Conservation (phyloP, 2,888 invertebrate genomes). For the Abrostola triplasia region DNA sequence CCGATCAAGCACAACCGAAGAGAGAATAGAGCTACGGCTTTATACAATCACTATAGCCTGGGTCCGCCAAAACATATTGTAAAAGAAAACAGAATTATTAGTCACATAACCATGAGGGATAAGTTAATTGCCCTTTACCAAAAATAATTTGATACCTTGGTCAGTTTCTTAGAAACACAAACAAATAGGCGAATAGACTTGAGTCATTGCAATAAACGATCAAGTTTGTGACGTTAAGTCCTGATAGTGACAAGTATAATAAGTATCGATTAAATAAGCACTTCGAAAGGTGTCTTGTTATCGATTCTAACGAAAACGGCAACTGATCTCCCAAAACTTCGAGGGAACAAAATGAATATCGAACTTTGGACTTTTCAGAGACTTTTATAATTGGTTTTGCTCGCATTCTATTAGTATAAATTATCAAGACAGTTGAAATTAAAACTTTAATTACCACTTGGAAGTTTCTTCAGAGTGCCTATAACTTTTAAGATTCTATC, state of each 20-base stretch:
- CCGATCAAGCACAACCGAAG: no score
- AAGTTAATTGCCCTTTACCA: no score
- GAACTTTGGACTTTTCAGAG: constrained; percentile 14
- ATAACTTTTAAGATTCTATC: constrained; percentile 39
- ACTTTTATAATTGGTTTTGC: constrained; percentile 40
- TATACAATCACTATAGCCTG: no score
- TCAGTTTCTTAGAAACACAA: background rate
- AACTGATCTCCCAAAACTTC: constrained; percentile 27
- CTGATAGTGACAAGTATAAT: constrained; percentile 10
- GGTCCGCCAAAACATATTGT: no score
- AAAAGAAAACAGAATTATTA: no score
- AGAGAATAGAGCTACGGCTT: no score
- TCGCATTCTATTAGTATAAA: constrained; percentile 47
- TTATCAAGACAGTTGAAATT: constrained; percentile 46
- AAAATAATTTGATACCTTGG: no score
- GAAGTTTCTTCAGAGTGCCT: constrained; percentile 28
- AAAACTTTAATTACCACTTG: constrained; percentile 50
- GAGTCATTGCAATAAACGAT: constrained; percentile 1
- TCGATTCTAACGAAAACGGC: constrained; percentile 10
- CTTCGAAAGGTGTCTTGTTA: constrained; percentile 7
- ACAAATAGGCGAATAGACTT: no score
- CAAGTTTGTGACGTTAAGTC: constrained; percentile 16
- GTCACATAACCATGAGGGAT: no score
- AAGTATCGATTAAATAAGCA: background rate
- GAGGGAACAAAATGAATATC: constrained; percentile 19